Percentiles rank a stretch among this genome's conserved stretches.
These are phyloP conservation scores for Pan troglodytes DNA, from an alignment of 2,113 vertebrate species.

Conservation along the genomic window DNA sequence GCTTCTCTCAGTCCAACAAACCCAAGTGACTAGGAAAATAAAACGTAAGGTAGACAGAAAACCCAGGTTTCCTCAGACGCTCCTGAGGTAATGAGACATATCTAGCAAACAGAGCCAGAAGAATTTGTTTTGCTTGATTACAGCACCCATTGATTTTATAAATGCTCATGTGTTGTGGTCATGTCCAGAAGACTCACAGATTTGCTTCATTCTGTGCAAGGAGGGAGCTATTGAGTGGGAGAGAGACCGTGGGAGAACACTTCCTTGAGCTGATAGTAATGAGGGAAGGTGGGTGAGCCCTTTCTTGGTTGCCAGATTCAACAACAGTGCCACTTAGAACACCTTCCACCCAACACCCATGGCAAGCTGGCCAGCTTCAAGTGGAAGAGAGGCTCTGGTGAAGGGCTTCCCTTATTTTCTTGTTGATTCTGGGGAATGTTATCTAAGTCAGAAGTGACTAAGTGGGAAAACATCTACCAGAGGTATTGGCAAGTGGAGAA, in stretches of 20 bases:
- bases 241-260: neutral
- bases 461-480: neutral
- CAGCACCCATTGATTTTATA: slow-evolving; percentile 38
- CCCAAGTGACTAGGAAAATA: neutral
- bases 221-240: neutral
- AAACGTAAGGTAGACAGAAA: slow-evolving; percentile 13
- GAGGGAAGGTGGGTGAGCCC: neutral
- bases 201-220: neutral
- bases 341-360: neutral
- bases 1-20: neutral
- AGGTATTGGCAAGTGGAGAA: neutral
- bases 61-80: neutral
- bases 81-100: slow-evolving; percentile 31
- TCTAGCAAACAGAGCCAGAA: slow-evolving; percentile 8
- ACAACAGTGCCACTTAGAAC: neutral
- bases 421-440: neutral
- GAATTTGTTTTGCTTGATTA: slow-evolving; percentile 44
- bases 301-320: neutral
- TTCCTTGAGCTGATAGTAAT: slow-evolving; percentile 24
- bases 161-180: slow-evolving; percentile 7
- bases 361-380: neutral
- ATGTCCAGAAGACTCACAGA: slow-evolving; percentile 20
- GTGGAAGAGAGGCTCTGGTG: neutral
- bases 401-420: neutral
- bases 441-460: neutral